These are phyloP conservation scores for Muscicapa adusta DNA, from an alignment of 2,113 vertebrate genomes.

Conservation along the genomic window DNA sequence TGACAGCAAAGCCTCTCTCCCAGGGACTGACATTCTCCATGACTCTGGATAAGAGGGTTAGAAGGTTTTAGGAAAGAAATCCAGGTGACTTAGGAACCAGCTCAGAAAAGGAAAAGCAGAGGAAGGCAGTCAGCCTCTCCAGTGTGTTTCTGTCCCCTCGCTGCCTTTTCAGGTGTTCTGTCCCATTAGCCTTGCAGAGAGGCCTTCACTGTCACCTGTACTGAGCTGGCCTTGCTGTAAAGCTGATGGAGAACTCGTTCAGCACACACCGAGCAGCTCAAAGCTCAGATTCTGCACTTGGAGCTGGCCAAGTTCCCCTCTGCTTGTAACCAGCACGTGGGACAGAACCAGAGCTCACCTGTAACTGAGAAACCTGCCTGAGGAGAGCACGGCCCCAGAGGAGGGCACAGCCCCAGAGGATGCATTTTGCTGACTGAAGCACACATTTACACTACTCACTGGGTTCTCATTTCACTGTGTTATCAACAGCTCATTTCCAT, in stretches of 20 bases:
- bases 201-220: background rate
- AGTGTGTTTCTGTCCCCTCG: fast-evolving
- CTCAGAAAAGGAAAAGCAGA: background rate
- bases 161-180: background rate
- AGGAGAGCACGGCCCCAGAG: too few relatives aligned
- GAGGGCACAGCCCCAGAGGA: background rate
- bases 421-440: background rate
- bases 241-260: background rate
- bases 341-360: background rate
- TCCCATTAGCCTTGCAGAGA: background rate
- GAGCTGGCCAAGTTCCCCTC: background rate
- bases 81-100: background rate
- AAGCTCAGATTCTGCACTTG: background rate
- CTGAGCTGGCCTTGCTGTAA: background rate
- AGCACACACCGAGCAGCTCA: background rate
- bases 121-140: background rate
- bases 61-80: constrained; percentile 1
- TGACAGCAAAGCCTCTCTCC: background rate
- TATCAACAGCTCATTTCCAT: background rate
- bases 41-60: background rate
- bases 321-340: background rate
- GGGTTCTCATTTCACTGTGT: background rate
- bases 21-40: background rate
- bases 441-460: fast-evolving
- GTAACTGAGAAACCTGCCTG: background rate